Conservation (phyloP, 2,113 vertebrate species). For the Podarcis muralis region DNA sequence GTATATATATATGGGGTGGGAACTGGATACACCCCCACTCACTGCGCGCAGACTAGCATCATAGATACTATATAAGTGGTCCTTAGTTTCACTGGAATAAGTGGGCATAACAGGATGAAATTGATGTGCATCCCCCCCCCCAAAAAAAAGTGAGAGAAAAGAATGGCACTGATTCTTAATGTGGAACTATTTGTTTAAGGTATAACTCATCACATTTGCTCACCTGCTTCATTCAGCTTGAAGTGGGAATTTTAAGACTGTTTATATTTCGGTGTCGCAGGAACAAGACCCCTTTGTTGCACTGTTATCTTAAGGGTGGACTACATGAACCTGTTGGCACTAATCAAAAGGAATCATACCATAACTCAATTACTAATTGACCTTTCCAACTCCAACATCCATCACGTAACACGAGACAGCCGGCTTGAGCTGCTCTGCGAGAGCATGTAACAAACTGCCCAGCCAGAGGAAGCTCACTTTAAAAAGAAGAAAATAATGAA, state of each 20-base stretch:
- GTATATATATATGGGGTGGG: too few species aligned
- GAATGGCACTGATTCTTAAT: neutral
- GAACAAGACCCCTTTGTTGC: neutral
- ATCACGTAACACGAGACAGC: slow-evolving; percentile 23
- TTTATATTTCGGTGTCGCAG: neutral
- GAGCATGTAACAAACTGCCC: slow-evolving; percentile 16
- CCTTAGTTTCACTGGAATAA: neutral
- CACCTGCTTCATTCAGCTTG: neutral
- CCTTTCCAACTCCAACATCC: slow-evolving; percentile 36
- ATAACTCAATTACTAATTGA: slow-evolving; percentile 53
- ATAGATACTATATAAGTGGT: neutral
- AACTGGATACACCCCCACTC: too few species aligned
- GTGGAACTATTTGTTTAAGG: slow-evolving; percentile 20
- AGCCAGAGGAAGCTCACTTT: neutral
- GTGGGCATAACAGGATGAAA: neutral
- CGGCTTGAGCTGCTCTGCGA: slow-evolving; percentile 37
- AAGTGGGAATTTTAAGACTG: neutral
- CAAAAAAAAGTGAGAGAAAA: neutral
- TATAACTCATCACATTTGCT: slow-evolving; percentile 11
- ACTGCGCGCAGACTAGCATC: too few species aligned
- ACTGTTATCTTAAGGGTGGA: slow-evolving; percentile 41
- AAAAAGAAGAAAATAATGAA: neutral
- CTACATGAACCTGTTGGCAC: slow-evolving; percentile 46
- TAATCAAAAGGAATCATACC: slow-evolving; percentile 6
- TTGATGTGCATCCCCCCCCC: too few species aligned